A percentile compares a stretch with the other conserved stretches of the same genome.
Conservation (phyloP, 2,888 invertebrate species). For the Limnephilus auricula region DNA sequence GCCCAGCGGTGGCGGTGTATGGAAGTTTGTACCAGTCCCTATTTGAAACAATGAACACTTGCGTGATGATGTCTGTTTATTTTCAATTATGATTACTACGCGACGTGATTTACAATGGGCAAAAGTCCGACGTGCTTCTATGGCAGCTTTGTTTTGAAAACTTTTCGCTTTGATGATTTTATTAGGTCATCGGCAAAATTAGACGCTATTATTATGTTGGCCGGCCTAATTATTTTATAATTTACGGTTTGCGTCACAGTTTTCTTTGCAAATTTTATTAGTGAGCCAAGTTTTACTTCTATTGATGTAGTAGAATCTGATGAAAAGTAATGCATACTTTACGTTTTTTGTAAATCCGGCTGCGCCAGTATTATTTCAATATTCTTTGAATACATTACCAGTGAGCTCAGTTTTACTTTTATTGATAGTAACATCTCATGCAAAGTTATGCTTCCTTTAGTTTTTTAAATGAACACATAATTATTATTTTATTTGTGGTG, state of each 20-base stretch:
- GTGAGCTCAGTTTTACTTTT: too few relatives aligned
- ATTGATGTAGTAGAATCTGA: too few relatives aligned
- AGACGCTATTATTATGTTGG: neutral
- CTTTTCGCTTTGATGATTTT: slow-evolving; percentile 17
- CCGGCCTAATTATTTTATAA: neutral
- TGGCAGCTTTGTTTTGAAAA: slow-evolving; percentile 7
- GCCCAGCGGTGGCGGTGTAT: neutral
- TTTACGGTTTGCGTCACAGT: neutral
- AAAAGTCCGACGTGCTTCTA: neutral
- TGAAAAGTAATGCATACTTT: too few relatives aligned
- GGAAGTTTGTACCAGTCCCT: neutral
- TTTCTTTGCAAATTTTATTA: neutral
- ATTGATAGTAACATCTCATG: too few relatives aligned
- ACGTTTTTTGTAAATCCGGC: too few relatives aligned
- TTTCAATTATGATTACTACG: slow-evolving; percentile 22
- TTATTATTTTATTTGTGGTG: too few relatives aligned
- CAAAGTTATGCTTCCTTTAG: too few relatives aligned
- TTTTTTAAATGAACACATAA: too few relatives aligned
- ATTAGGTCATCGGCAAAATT: slow-evolving; percentile 27
- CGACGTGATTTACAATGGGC: slow-evolving; percentile 32
- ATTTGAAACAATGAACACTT: slow-evolving; percentile 27
- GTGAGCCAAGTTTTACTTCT: too few relatives aligned
- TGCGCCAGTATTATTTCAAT: too few relatives aligned
- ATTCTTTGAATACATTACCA: too few relatives aligned
- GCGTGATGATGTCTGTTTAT: slow-evolving; percentile 29